Evolutionary conservation across 2,797 vertebrate species (phyloP).

Genomic region (Choloepus didactylus): DNA sequence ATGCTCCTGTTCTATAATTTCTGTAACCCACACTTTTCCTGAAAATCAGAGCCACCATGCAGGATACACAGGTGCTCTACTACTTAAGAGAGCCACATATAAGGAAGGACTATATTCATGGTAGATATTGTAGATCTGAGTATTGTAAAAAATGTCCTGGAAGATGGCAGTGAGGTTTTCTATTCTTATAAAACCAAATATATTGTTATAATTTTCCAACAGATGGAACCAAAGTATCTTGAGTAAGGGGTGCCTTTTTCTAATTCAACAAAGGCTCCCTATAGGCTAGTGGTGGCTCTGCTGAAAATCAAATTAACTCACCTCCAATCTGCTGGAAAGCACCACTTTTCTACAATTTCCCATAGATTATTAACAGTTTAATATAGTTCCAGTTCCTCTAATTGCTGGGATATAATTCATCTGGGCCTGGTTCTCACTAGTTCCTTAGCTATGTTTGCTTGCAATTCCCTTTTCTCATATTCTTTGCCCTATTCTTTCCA

Average conservation of each 20-base stretch:
- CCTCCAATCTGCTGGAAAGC: background rate
- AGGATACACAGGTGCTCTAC: background rate
- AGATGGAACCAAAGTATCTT: background rate
- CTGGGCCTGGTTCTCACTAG: background rate
- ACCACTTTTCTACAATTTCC: background rate
- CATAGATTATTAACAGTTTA: background rate
- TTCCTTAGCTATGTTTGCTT: background rate
- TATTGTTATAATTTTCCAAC: background rate
- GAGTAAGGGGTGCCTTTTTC: background rate
- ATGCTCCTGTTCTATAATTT: background rate
- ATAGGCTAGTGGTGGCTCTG: background rate
- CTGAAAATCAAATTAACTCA: background rate
- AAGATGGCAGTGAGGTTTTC: background rate
- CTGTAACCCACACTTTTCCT: background rate
- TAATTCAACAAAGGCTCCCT: background rate
- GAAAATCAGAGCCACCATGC: background rate
- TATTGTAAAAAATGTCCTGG: background rate
- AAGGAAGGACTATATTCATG: background rate
- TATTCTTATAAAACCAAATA: slow-evolving; percentile 12
- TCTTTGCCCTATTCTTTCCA: background rate
- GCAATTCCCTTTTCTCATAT: background rate
- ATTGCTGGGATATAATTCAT: background rate
- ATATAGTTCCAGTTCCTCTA: background rate
- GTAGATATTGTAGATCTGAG: background rate
- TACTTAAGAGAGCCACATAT: background rate